A percentile compares a stretch with the other conserved stretches of the same genome.
phyloP scores from a whole-genome alignment of 35 echinoderm and acorn worm species.

The Diadema setosum region DNA sequence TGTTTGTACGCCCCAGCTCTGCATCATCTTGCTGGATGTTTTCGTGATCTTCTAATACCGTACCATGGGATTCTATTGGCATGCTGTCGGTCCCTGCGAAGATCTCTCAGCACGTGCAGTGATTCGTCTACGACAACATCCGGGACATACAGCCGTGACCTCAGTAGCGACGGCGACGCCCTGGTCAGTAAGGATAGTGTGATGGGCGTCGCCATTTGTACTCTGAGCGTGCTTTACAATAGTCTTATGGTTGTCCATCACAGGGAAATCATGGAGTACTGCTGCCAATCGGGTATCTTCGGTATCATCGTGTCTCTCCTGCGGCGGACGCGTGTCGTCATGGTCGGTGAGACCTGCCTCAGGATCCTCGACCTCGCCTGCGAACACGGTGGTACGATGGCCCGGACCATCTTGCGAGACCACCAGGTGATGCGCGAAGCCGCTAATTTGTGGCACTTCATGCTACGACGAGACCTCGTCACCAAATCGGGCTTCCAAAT shows the following conservation, averaged over 20 bases:
- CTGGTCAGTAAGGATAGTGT: conserved; percentile 48
- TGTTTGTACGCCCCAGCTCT: conserved; percentile 82
- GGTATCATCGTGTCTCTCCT: conserved; percentile 54
- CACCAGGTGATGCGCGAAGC: conserved; percentile 86
- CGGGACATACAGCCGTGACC: conserved; percentile 24
- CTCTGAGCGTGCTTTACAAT: conserved; percentile 79
- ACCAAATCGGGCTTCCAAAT: conserved; percentile 84
- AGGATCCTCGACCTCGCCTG: conserved; percentile 76
- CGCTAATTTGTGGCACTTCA: conserved; percentile 67
- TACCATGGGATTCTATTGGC: conserved; percentile 62
- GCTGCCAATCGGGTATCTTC: conserved; percentile 58
- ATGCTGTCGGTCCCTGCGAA: conserved; percentile 45
- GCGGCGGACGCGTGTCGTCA: conserved; percentile 58
- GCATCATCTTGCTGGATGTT: conserved; percentile 43
- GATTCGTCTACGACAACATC: conserved; percentile 56
- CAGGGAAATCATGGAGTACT: conserved; percentile 44
- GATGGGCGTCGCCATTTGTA: conserved; percentile 57
- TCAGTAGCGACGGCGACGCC: background rate
- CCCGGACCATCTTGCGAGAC: conserved; percentile 59
- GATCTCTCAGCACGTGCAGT: conserved; percentile 29
- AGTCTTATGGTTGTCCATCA: conserved; percentile 50
- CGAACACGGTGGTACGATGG: conserved; percentile 63
- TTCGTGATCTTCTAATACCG: conserved; percentile 37
- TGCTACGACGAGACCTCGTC: conserved; percentile 63
- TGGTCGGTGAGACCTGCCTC: conserved; percentile 64